Base-by-base conservation (phyloP, 2,888 invertebrate species). In the Himalopsyche anomala region DNA sequence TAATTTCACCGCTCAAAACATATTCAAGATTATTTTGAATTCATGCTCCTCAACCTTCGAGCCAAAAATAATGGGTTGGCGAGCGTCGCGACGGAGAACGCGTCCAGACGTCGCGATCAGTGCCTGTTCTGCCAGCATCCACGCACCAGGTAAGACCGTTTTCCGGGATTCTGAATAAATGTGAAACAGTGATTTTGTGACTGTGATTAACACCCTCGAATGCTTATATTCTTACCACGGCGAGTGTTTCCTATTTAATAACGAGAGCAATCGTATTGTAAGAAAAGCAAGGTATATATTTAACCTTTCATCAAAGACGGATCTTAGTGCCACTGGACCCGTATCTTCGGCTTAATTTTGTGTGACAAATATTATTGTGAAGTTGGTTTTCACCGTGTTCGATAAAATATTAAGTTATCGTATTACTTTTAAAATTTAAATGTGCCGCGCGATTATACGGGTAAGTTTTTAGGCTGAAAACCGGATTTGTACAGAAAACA, bases 21-120 rank as follows among this genome's bases (percentile, higher is more conserved):
- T 12, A 55, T 17, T 55, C 6, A 12, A 19, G 56, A 56, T 62
- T 62, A 62, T 62, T 62, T 19, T 28, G 62, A 62, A 62, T 62
- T 62, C 62, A 62, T 81, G 79, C 86, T 80, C 82, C 88, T 91
- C 91, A 91, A 89, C 91, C 90, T 92, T 92, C 83, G 83, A 80
- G 93, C 92, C 93, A 93, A 92, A 93, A 93, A 93, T 93, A 91
- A 91, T 89, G 90, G 62, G n/a, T 19, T n/a, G 9, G 62, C 19
- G 62, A 62, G 62, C 62, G 62, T 62, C 85, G 87, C 81, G 85
- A 82, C 84, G 84, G 69, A 62, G 62, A 90, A 91, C 90, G 89
- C 88, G 89, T 56, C 83, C 88, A 62, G 62, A 28, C 62, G 62
- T 62, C 62, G 89, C 90, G 89, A 89, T 89, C 89, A 89, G 89